Conservation (phyloP, 2,113 vertebrate species). For the Corydoras maculifer region DNA sequence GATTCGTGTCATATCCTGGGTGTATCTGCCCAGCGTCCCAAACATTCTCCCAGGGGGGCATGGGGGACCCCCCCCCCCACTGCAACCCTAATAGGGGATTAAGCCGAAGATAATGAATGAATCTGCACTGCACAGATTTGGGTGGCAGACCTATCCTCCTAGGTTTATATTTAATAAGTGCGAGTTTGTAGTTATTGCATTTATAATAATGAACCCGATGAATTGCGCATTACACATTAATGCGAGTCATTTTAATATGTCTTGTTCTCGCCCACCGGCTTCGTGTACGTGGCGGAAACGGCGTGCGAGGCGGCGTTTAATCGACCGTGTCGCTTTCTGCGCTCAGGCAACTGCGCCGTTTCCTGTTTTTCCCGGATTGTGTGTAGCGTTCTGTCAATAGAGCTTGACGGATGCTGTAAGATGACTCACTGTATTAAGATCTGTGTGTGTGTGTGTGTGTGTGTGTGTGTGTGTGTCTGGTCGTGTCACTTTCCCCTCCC, state of each 20-base stretch:
- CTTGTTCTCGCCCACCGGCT: neutral
- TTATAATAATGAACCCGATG: neutral
- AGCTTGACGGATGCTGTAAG: neutral
- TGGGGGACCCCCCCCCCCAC: too few species aligned
- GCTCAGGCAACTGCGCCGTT: neutral
- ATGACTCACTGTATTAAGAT: neutral
- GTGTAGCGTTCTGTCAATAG: neutral
- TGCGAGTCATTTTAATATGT: neutral
- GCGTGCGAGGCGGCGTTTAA: neutral
- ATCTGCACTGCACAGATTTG: too few species aligned
- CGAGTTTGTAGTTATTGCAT: too few species aligned
- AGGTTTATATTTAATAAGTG: too few species aligned
- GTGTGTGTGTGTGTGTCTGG: neutral
- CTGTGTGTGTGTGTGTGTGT: neutral
- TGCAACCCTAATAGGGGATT: too few species aligned
- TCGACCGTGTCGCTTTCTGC: neutral
- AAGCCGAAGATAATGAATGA: too few species aligned
- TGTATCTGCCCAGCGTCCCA: too few species aligned
- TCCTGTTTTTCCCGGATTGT: neutral
- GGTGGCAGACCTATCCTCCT: too few species aligned
- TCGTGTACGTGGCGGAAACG: constrained; percentile 1
- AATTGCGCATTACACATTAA: neutral
- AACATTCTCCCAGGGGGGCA: too few species aligned
- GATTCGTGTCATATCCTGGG: too few species aligned
- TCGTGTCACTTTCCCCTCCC: neutral